Evolutionary conservation across 2,113 vertebrate genomes (phyloP).

Genomic region (Mastomys coucha): DNA sequence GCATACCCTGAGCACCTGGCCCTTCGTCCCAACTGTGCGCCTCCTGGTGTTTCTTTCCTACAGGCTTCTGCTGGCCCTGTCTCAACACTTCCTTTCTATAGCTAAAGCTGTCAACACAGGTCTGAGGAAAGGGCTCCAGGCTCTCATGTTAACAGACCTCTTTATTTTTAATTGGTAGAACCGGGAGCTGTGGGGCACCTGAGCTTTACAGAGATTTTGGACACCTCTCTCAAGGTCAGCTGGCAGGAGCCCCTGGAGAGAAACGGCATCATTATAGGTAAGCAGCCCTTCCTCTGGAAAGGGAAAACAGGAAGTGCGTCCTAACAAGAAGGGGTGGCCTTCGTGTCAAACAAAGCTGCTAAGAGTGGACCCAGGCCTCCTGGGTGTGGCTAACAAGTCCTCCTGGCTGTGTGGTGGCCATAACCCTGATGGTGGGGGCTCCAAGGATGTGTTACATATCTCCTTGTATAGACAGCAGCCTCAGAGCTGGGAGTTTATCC

Average conservation of each 20-base stretch:
- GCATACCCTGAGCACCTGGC: not conserved
- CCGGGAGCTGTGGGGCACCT: constrained; percentile 94
- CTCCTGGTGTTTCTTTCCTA: constrained; percentile 45
- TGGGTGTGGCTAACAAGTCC: constrained; percentile 58
- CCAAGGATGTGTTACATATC: not conserved
- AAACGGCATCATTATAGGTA: constrained; percentile 94
- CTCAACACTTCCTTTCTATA: constrained; percentile 40
- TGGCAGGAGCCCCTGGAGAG: constrained; percentile 96
- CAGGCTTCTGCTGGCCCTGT: constrained; percentile 18
- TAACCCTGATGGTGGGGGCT: not conserved
- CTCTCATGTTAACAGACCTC: constrained; percentile 68
- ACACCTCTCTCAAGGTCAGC: constrained; percentile 97
- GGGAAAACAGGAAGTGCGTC: not conserved
- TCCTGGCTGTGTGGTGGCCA: not conserved
- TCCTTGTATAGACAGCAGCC: not conserved
- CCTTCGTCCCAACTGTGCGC: not conserved
- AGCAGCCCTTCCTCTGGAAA: not conserved
- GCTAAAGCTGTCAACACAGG: constrained; percentile 1
- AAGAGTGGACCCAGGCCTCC: not conserved
- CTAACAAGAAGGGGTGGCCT: not conserved
- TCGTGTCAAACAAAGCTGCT: not conserved
- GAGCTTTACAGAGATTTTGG: constrained; percentile 97
- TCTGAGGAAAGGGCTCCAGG: constrained; percentile 50
- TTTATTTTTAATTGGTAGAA: constrained; percentile 85
- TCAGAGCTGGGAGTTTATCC: not conserved